A percentile compares a stretch with the other conserved stretches of the same genome.
phyloP scores from a whole-genome alignment of 2,888 invertebrate genomes.

The Scaptomyza flava region DNA sequence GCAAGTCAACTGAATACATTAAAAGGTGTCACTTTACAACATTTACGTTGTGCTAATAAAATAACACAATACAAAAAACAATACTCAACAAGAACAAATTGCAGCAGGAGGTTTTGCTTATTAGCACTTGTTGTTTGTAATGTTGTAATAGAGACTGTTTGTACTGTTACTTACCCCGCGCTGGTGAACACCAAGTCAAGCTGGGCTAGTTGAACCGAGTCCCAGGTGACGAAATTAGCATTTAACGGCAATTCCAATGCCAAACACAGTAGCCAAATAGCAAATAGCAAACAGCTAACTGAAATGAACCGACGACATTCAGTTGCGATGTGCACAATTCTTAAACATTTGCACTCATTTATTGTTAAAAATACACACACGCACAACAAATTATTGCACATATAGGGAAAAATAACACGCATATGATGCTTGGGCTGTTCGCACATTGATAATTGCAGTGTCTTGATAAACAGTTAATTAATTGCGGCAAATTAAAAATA shows the following conservation, averaged over 20 bases:
- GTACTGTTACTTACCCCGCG: constrained; percentile 34
- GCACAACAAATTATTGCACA: constrained; percentile 19
- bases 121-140: constrained; percentile 66
- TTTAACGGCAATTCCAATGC: constrained; percentile 56
- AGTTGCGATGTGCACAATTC: constrained; percentile 41
- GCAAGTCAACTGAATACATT: not conserved
- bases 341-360: constrained; percentile 43
- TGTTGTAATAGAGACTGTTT: not conserved
- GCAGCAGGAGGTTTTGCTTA: constrained; percentile 50
- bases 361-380: constrained; percentile 8
- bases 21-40: constrained; percentile 17
- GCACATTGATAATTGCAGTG: constrained; percentile 31
- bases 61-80: constrained; percentile 1
- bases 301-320: constrained; percentile 22
- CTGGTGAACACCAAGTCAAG: constrained; percentile 8
- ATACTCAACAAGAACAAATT: not conserved
- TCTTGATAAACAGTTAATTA: constrained; percentile 57
- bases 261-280: constrained; percentile 15
- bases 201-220: constrained; percentile 28
- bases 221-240: constrained; percentile 57
- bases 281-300: constrained; percentile 26
- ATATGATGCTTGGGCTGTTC: constrained; percentile 16
- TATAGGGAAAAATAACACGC: constrained; percentile 11
- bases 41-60: constrained; percentile 41
- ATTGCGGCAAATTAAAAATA: constrained; percentile 32